These are phyloP conservation scores for Cyclargus thomasi DNA, from an alignment of 1,140 invertebrate species.

Conservation along the genomic window DNA sequence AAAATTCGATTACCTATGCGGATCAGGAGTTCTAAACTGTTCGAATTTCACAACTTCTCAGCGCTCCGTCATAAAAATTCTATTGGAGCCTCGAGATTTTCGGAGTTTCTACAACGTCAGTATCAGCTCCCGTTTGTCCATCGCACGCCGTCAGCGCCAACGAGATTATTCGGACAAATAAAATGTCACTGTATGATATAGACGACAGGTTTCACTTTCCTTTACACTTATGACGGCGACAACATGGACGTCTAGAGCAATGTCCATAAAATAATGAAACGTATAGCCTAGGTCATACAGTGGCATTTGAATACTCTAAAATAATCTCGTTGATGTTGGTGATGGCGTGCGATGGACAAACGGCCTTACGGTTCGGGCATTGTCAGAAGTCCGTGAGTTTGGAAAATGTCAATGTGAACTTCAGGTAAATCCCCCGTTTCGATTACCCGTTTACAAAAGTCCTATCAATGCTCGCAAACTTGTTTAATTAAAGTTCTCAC, in stretches of 20 bases:
- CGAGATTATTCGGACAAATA: too few relatives aligned
- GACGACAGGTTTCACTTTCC: too few relatives aligned
- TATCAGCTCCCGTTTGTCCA: too few relatives aligned
- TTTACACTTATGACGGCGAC: too few relatives aligned
- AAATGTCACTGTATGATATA: too few relatives aligned
- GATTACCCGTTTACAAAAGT: conserved; percentile 70
- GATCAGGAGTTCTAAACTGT: conserved; percentile 33
- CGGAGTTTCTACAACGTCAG: conserved; percentile 32
- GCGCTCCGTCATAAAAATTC: conserved; percentile 49
- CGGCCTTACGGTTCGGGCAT: conserved; percentile 38
- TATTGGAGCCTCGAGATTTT: conserved; percentile 41
- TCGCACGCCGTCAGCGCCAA: too few relatives aligned
- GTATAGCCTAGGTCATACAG: too few relatives aligned
- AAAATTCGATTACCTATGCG: conserved; percentile 34
- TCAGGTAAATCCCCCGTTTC: conserved; percentile 60
- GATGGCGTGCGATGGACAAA: too few relatives aligned
- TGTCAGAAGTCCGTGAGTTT: conserved; percentile 41
- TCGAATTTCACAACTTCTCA: conserved; percentile 35
- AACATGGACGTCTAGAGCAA: too few relatives aligned
- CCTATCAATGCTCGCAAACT: conserved; percentile 64
- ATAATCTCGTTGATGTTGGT: too few relatives aligned
- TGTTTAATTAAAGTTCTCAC: conserved; percentile 72
- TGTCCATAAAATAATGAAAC: too few relatives aligned
- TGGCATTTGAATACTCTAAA: too few relatives aligned
- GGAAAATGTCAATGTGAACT: conserved; percentile 31